Evolutionary conservation across 2,113 vertebrate genomes (phyloP).

Genomic region (Melanotaenia duboulayi): DNA sequence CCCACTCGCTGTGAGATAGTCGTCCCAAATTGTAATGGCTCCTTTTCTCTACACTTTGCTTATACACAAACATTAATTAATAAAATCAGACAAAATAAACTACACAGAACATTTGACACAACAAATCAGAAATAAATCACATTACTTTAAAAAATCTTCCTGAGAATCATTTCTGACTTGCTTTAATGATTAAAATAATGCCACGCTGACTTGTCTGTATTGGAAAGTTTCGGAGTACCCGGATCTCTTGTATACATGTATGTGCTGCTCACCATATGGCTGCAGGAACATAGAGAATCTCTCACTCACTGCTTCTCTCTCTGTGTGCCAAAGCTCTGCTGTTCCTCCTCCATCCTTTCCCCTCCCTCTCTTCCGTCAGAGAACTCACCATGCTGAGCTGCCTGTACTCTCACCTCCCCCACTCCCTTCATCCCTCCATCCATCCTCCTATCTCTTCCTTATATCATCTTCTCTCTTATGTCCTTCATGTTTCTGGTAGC

Average conservation of each 20-base stretch:
- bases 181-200: no score
- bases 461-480: slow-evolving; percentile 3
- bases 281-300: slow-evolving; percentile 58
- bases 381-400: slow-evolving; percentile 58
- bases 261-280: slow-evolving; percentile 70
- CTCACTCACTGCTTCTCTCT: slow-evolving; percentile 49
- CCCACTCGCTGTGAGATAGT: no score
- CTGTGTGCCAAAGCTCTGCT: slow-evolving; percentile 62
- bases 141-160: no score
- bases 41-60: no score
- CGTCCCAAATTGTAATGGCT: no score
- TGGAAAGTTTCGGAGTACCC: no score
- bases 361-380: slow-evolving; percentile 63
- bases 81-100: no score
- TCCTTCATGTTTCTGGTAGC: background rate
- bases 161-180: background rate
- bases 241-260: slow-evolving; percentile 3
- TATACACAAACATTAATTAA: no score
- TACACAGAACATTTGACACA: background rate
- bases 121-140: background rate
- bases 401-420: slow-evolving; percentile 52
- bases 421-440: slow-evolving; percentile 33
- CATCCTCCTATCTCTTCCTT: slow-evolving; percentile 26
- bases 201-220: no score
- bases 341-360: slow-evolving; percentile 57